Evolutionary conservation across 2,113 vertebrate genomes (phyloP), one percentile per base, ranked within the genome.

Genomic region (Gasterosteus aculeatus): DNA sequence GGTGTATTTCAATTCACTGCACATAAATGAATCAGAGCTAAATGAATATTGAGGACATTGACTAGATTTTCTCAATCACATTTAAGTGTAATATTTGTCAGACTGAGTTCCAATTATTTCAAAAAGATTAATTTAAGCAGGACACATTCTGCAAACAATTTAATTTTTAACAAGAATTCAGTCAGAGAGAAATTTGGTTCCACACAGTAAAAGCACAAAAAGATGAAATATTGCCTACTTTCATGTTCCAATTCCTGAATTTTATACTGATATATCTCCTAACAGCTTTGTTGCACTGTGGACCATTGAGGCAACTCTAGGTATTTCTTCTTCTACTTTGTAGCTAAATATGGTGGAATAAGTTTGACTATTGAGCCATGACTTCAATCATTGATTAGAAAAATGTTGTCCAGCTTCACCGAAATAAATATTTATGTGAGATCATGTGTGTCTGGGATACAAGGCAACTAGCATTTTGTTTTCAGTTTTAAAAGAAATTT

Each of bases 121-220:
- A 78, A 54, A 53, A 31, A 72, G 42, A 11, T 76, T 38, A 81
- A 75, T 46, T 69, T 58, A 42, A 39, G 19, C 19, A 62, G 6
- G 35, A 62, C 29, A 80, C 44, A 75, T 66, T 63, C 26, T 62
- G 72, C 67, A 72, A 8, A 65, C 15, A 10, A 65, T 57, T 77
- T 8, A 9, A 77, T 56, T 66, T 66, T 77, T 18, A 77, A 72
- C 16, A 61, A 57, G 11, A 77, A 54, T 47, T 60, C 3, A 46
- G 51, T 54, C 7, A 70, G n/a, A 7, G 2, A 51, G 70, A 65
- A 62, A 51, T 49, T 5, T 2, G 41, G 35, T 49, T 72, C 31
- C 58, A 66, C 42, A 70, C 1, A 56, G 79, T 19, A 41, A 14
- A 64, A 59, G 60, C 5, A 67, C 26, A 82, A 62, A 69, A 46